Base-by-base conservation (phyloP, 2,888 invertebrate species). In the Caenorhabditis becei region DNA sequence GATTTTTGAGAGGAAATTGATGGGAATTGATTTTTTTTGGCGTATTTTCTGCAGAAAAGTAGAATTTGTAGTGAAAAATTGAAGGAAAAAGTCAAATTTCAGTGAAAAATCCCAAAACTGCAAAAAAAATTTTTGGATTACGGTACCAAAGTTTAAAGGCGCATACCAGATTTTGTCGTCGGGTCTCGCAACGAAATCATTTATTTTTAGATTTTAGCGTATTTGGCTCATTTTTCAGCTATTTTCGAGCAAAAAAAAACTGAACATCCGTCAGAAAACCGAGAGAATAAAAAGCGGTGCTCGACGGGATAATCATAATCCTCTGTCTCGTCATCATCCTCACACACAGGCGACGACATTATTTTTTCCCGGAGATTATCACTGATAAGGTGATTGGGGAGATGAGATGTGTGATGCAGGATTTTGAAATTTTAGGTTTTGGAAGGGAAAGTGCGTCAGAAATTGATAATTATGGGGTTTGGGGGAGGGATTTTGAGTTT, bases 321-420 rank as follows among this genome's bases (percentile, higher is more conserved):
- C 24, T 53, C 58, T 16, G 56, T 54, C 44, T 56, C 54, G 66
- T 54, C 32, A 32, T 51, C 65, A n/a, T n/a, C n/a, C n/a, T n/a
- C n/a, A n/a, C n/a, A n/a, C n/a, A n/a, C n/a, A n/a, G n/a, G n/a
- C n/a, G n/a, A n/a, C n/a, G n/a, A n/a, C n/a, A n/a, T n/a, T n/a
- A n/a, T n/a, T n/a, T n/a, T n/a, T n/a, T n/a, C n/a, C n/a, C n/a
- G n/a, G n/a, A n/a, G n/a, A n/a, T n/a, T n/a, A n/a, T n/a, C n/a
- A n/a, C n/a, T n/a, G n/a, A n/a, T n/a, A n/a, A n/a, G n/a, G n/a
- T n/a, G n/a, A n/a, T n/a, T n/a, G n/a, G n/a, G n/a, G n/a, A n/a
- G n/a, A n/a, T n/a, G n/a, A n/a, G n/a, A n/a, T n/a, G n/a, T n/a
- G n/a, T n/a, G n/a, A n/a, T n/a, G n/a, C n/a, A n/a, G n/a, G n/a